A percentile compares a stretch with the other conserved stretches of the same genome.
Conservation (phyloP, 1,140 invertebrate genomes). For the Parapsyche elsis region DNA sequence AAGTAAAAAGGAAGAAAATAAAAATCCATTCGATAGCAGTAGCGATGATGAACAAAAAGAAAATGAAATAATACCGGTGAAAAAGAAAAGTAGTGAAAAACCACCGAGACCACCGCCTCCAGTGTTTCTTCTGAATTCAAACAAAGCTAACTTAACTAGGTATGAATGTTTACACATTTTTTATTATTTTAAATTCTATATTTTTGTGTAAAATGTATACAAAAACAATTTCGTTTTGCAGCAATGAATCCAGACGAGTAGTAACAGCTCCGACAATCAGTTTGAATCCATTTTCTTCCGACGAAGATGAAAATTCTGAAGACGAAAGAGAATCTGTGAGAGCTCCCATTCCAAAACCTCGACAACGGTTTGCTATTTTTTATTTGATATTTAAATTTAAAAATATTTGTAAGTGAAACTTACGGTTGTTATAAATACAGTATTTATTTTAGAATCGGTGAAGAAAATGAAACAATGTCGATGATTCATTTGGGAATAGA, state of each 20-base stretch:
- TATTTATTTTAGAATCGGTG: slow-evolving; percentile 35
- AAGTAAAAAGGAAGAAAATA: slow-evolving; percentile 57
- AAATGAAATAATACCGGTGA: background rate
- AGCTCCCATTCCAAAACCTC: slow-evolving; percentile 70
- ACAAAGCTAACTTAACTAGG: slow-evolving; percentile 5
- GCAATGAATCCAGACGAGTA: slow-evolving; percentile 55
- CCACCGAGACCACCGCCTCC: slow-evolving; percentile 55
- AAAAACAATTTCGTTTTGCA: slow-evolving; percentile 28
- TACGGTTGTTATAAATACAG: background rate
- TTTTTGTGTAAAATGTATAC: background rate
- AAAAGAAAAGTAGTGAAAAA: slow-evolving; percentile 46
- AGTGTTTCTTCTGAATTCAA: slow-evolving; percentile 60
- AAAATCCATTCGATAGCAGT: slow-evolving; percentile 80
- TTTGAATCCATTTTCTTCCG: slow-evolving; percentile 78
- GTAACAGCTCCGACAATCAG: slow-evolving; percentile 64
- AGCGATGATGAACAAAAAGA: slow-evolving; percentile 68
- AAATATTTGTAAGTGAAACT: background rate
- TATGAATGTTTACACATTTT: background rate
- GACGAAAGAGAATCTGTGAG: slow-evolving; percentile 60
- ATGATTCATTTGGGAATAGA: slow-evolving; percentile 10
- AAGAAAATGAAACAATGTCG: slow-evolving; percentile 32
- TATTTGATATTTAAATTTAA: background rate
- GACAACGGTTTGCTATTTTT: slow-evolving; percentile 60
- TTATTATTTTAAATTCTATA: background rate
- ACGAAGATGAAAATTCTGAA: slow-evolving; percentile 71